phyloP scores from a whole-genome alignment of 2,113 vertebrate species.

The Laticauda colubrina region DNA sequence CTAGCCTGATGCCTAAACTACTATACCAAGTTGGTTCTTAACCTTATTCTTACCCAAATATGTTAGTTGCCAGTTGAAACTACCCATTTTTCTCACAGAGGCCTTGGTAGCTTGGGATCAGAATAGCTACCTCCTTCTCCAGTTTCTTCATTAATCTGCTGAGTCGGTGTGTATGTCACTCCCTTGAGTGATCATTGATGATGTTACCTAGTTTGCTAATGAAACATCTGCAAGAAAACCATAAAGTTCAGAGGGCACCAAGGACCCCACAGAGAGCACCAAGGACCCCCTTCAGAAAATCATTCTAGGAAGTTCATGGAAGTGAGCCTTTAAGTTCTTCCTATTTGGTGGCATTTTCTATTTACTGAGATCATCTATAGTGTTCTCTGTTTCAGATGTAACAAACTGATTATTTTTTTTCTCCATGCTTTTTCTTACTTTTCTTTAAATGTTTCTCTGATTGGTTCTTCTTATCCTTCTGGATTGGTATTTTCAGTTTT shows the following conservation, averaged over 20 bases:
- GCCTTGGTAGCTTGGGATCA: background rate
- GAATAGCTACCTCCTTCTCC: background rate
- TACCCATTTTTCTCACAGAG: too few species aligned
- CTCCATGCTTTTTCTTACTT: background rate
- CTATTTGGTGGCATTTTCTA: background rate
- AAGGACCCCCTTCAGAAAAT: background rate
- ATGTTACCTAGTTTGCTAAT: background rate
- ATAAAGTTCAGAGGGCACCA: background rate
- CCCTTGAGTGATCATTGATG: background rate
- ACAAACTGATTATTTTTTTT: background rate
- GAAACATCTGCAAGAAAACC: background rate
- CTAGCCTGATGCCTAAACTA: background rate
- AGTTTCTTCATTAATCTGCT: background rate
- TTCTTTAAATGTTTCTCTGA: background rate
- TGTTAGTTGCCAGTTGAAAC: background rate
- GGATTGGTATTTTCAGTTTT: background rate
- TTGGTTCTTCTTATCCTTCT: background rate
- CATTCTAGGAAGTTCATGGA: background rate
- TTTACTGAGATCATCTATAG: background rate
- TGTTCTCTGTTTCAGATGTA: background rate
- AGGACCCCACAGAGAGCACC: background rate
- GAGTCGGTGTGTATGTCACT: background rate
- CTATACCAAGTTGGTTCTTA: background rate
- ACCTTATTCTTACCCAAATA: background rate
- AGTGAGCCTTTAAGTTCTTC: background rate